Conservation (phyloP, 1,140 invertebrate species). For the Bombus affinis region DNA sequence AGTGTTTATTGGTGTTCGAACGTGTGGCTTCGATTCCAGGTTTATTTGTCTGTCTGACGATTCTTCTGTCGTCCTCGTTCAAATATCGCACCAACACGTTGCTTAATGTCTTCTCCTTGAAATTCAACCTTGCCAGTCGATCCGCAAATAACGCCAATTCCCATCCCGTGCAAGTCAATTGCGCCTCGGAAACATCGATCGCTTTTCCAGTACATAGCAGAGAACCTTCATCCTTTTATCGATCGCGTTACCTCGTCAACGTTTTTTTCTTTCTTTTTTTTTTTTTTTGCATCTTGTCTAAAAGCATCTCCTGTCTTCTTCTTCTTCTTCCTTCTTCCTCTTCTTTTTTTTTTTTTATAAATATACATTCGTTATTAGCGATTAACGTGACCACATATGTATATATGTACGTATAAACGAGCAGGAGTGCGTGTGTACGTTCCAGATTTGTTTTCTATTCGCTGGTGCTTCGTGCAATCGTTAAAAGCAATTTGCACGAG, state of each 20-base stretch:
- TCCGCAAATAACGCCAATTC: conserved; percentile 2
- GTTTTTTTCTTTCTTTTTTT: not conserved
- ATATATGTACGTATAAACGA: conserved; percentile 48
- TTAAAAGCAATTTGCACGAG: not conserved
- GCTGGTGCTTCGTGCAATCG: conserved; percentile 6
- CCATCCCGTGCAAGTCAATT: not conserved
- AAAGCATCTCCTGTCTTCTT: not conserved
- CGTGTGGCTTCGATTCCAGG: conserved; percentile 15
- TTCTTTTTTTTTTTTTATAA: conserved; percentile 18
- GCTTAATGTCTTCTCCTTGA: conserved; percentile 16
- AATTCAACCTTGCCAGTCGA: conserved; percentile 1
- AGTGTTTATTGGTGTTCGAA: conserved; percentile 20
- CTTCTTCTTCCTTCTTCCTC: not conserved
- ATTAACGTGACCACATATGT: conserved; percentile 45
- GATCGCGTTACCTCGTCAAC: not conserved
- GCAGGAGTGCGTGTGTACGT: conserved; percentile 43
- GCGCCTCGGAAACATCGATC: conserved; percentile 33
- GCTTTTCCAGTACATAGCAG: not conserved
- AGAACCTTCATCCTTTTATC: not conserved
- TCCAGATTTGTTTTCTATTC: conserved; percentile 16
- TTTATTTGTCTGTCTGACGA: conserved; percentile 3
- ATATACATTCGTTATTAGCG: conserved; percentile 57
- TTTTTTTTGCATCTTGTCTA: not conserved
- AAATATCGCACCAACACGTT: not conserved
- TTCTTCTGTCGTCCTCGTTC: conserved; percentile 8